Base-by-base conservation (phyloP, 2,888 invertebrate species). In the Pelosia muscerda region DNA sequence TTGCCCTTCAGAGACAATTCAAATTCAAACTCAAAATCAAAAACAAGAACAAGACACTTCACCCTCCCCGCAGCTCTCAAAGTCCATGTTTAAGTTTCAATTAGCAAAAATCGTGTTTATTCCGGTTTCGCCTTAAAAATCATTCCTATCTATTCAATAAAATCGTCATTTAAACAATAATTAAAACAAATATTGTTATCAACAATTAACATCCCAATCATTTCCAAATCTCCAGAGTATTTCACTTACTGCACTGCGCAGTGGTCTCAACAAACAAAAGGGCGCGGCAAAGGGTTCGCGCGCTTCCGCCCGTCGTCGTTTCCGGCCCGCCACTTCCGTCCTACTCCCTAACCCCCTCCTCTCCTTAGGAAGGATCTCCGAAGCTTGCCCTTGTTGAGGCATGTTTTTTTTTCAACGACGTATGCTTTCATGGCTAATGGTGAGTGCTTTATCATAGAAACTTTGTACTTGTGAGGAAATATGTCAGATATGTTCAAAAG, bases 241-340 rank as follows among this genome's bases (percentile, higher is more conserved):
- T 76, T 72, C 68, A 58, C 68, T 75, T 55, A 65, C 73, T 66
- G 59, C 56, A 59, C 38, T 70, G 60, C 73, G 68, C 63, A 53
- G 59, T 49, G 34, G 61, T 68, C 62, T 88, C 85, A 81, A 87
- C 88, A 92, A 91, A 93, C 92, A 93, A 93, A n/a, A 92, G 87
- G 88, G 86, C 86, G 80, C 76, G 85, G 85, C 88, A 90, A 93
- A 92, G 92, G 93, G 92, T 91, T 90, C 86, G 82, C 82, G 76
- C 84, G 86, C 87, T 91, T 92, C 93, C 93, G 91, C 86, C 86
- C 90, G 90, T 76, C 87, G 86, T 84, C 83, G 90, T 87, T 92
- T 92, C 93, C 93, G 92, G 87, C 82, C 86, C 85, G 84, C 79
- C 85, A 83, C 86, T 86, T 86, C 86, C 86, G 76, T 31, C 69